Evolutionary conservation across 2,797 vertebrate species (phyloP).

Genomic region (Hippocampus kuda): DNA sequence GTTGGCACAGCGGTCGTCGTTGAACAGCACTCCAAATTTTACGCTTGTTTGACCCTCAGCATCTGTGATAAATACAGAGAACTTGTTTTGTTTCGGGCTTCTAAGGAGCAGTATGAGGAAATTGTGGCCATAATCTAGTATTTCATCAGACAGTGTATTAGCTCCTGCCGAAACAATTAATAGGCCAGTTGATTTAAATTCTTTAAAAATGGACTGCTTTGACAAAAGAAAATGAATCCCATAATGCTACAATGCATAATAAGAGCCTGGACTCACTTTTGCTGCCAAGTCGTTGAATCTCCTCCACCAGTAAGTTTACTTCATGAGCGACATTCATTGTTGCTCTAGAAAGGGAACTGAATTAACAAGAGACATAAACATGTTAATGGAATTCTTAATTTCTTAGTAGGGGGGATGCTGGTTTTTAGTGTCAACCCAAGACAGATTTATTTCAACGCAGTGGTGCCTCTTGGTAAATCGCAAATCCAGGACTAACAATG

Average conservation of each 20-base stretch:
- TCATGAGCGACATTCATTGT: constrained; percentile 88
- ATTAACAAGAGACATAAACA: constrained; percentile 9
- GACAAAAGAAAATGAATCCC: neutral
- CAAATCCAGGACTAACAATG: too few species aligned
- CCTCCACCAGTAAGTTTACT: constrained; percentile 74
- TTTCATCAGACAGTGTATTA: neutral
- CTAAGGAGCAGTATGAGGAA: neutral
- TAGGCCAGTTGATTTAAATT: neutral
- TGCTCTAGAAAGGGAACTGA: constrained; percentile 26
- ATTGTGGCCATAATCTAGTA: neutral
- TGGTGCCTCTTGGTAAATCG: neutral
- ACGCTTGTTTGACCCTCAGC: constrained; percentile 77
- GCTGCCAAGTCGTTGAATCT: constrained; percentile 84
- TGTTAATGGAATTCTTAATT: neutral
- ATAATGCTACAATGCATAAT: constrained; percentile 4
- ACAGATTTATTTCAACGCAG: neutral
- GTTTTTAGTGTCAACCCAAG: neutral
- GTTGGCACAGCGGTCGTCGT: constrained; percentile 88
- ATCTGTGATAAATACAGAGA: constrained; percentile 58
- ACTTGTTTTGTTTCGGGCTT: neutral
- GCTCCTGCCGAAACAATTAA: too few species aligned
- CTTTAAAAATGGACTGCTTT: neutral
- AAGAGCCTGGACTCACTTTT: constrained; percentile 69
- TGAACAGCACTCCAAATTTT: constrained; percentile 90
- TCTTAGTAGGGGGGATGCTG: neutral